Percentiles rank a stretch among this genome's conserved stretches.
These are phyloP conservation scores for Lasiurus cinereus DNA, from an alignment of 2,113 vertebrate species.

Conservation along the genomic window DNA sequence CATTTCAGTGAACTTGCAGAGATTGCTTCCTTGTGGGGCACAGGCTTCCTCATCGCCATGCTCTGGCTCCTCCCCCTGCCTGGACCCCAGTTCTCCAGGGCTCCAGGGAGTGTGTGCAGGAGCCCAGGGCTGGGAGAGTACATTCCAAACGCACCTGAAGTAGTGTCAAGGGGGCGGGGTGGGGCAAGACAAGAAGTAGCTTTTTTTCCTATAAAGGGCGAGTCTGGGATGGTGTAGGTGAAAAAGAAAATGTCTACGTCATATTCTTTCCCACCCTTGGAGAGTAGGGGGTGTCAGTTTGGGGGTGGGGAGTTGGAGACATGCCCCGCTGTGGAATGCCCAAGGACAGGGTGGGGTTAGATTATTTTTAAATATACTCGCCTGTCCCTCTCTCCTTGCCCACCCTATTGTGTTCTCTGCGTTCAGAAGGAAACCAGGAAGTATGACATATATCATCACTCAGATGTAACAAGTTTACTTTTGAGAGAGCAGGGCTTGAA, in stretches of 20 bases:
- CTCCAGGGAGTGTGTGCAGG: neutral
- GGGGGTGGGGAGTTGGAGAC: neutral
- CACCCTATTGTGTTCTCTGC: neutral
- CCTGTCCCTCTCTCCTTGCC: neutral
- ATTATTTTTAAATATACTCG: neutral
- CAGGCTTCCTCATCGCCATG: neutral
- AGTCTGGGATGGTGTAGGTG: neutral
- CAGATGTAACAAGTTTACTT: neutral
- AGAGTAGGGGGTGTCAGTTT: neutral
- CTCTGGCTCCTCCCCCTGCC: neutral
- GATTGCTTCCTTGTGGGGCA: neutral
- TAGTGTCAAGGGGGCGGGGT: neutral
- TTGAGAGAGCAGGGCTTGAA: neutral
- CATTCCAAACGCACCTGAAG: neutral
- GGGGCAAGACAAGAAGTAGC: neutral
- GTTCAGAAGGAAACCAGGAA: constrained; percentile 11
- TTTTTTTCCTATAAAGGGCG: constrained; percentile 34
- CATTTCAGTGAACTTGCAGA: neutral
- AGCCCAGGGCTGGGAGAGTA: neutral
- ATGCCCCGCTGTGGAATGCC: neutral
- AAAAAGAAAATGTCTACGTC: neutral
- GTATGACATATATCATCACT: neutral
- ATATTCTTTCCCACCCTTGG: neutral
- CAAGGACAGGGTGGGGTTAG: neutral
- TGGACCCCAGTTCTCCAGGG: neutral